Evolutionary conservation across 2,888 invertebrate species (phyloP).

Genomic region (Actias luna): DNA sequence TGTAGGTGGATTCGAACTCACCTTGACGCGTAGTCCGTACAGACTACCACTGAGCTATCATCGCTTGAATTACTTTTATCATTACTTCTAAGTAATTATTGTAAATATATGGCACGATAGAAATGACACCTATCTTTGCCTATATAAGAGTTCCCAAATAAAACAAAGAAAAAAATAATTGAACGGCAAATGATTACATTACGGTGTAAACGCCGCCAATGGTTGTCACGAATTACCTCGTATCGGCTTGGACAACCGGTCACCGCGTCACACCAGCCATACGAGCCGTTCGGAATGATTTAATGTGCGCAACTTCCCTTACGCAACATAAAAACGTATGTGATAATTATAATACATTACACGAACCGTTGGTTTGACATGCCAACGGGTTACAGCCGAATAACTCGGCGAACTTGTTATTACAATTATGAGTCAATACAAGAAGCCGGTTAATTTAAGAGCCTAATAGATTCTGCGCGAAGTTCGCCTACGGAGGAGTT

Average conservation of each 20-base stretch:
- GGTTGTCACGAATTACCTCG: constrained; percentile 20
- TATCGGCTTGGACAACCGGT: constrained; percentile 35
- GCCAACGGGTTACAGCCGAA: not conserved
- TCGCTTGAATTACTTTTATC: no score
- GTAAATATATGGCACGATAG: no score
- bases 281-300: constrained; percentile 28
- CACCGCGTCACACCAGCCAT: constrained; percentile 30
- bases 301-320: constrained; percentile 36
- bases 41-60: no score
- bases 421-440: not conserved
- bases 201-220: constrained; percentile 25
- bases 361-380: not conserved
- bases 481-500: not conserved
- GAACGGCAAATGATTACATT: no score
- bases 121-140: no score
- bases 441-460: not conserved
- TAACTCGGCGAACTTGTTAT: not conserved
- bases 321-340: constrained; percentile 39
- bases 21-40: no score
- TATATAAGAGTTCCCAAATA: no score
- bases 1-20: no score
- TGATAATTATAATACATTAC: constrained; percentile 20
- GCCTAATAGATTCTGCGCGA: not conserved
- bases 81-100: no score
- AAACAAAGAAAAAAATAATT: no score